Conservation (phyloP, 2,888 invertebrate genomes). For the Himalopsyche tibetana region DNA sequence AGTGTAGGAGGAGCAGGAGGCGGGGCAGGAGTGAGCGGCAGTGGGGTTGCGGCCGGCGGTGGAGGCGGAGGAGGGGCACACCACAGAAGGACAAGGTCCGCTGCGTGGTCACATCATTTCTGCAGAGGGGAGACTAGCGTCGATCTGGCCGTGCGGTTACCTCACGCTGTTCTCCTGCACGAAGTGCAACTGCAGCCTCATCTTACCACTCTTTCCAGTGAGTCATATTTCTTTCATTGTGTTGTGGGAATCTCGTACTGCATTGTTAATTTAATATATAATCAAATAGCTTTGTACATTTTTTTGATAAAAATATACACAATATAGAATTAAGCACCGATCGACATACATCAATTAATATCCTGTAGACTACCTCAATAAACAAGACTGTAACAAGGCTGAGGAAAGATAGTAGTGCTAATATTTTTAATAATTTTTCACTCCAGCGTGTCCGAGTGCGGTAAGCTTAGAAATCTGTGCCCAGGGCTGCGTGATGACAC, state of each 20-base stretch:
- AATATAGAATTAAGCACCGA: no score
- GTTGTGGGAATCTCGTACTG: no score
- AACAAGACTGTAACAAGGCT: no score
- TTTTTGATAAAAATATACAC: no score
- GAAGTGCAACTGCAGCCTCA: conserved; percentile 94
- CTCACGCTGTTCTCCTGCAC: conserved; percentile 90
- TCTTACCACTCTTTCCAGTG: conserved; percentile 86
- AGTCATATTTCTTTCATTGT: conserved; percentile 64
- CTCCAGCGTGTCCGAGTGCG: conserved; percentile 89
- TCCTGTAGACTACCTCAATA: no score
- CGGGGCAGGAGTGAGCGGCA: conserved; percentile 82
- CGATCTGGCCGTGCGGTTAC: conserved; percentile 90
- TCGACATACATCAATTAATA: no score
- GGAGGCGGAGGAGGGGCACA: conserved; percentile 85
- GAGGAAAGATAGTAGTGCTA: no score
- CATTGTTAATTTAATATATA: no score
- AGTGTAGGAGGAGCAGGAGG: conserved; percentile 81
- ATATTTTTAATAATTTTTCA: not conserved
- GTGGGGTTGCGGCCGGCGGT: conserved; percentile 77
- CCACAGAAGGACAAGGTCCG: conserved; percentile 89
- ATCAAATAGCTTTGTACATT: no score
- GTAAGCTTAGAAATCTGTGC: conserved; percentile 92
- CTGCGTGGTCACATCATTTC: conserved; percentile 98
- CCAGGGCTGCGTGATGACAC: conserved; percentile 85
- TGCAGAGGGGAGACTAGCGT: conserved; percentile 93